These are phyloP conservation scores for Stenodera caucasica DNA, from an alignment of 2,888 invertebrate species.

Conservation along the genomic window DNA sequence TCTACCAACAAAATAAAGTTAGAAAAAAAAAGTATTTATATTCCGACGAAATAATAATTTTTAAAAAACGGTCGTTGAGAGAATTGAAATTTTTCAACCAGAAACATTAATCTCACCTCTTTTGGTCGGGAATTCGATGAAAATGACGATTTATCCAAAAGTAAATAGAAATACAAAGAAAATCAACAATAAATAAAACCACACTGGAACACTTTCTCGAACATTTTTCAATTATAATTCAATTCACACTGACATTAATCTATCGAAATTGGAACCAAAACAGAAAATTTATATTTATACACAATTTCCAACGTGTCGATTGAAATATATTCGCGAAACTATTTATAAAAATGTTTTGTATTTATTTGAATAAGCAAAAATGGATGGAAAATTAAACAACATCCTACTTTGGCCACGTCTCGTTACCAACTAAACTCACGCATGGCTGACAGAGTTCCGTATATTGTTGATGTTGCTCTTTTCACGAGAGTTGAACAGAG, in stretches of 20 bases:
- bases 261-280: neutral
- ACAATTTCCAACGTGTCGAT: neutral
- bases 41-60: no score
- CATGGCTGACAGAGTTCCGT: constrained; percentile 35
- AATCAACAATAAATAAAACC: neutral
- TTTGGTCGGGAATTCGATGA: no score
- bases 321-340: neutral
- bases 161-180: no score
- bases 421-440: constrained; percentile 16
- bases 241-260: neutral
- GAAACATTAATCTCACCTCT: no score
- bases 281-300: neutral
- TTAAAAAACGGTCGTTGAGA: no score
- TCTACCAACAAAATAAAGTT: neutral
- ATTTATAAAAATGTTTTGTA: neutral
- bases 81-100: no score
- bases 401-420: neutral
- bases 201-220: constrained; percentile 1
- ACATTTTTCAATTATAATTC: neutral
- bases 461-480: neutral
- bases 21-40: neutral
- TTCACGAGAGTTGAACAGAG: neutral
- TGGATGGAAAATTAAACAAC: neutral
- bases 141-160: no score
- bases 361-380: neutral